A percentile compares a stretch with the other conserved stretches of the same genome.
These are phyloP conservation scores for Oasisia sp. DNA, from an alignment of 2,888 invertebrate genomes.

Conservation along the genomic window DNA sequence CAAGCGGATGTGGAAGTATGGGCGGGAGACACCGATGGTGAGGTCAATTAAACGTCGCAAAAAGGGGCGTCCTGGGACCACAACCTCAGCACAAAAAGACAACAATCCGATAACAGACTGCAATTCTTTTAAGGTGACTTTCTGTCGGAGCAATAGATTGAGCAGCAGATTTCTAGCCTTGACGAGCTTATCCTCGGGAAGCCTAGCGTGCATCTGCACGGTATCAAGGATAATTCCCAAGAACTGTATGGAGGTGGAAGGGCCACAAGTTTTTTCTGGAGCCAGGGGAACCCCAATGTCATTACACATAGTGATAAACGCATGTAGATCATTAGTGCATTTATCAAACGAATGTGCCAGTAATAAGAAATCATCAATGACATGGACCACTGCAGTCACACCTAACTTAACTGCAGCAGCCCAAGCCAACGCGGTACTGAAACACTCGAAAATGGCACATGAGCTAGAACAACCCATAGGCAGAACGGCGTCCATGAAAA, in stretches of 20 bases:
- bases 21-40: not conserved
- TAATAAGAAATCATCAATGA: not conserved
- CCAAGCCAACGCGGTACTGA: not conserved
- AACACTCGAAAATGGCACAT: not conserved
- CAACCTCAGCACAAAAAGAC: not conserved
- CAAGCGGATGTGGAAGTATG: too few species aligned
- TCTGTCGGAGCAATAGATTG: not conserved
- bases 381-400: not conserved
- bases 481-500: too few species aligned
- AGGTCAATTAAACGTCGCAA: not conserved
- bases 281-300: not conserved
- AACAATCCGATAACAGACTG: not conserved
- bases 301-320: not conserved
- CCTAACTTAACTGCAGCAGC: not conserved
- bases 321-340: not conserved
- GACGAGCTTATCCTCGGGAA: not conserved
- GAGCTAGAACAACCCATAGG: not conserved
- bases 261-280: too few species aligned
- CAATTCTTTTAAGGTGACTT: not conserved
- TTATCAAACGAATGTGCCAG: not conserved
- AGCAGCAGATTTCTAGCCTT: not conserved
- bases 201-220: not conserved
- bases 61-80: not conserved
- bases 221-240: not conserved
- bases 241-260: not conserved